Evolutionary conservation across 2,888 invertebrate species (phyloP).

Genomic region (Drosophila neutralis): DNA sequence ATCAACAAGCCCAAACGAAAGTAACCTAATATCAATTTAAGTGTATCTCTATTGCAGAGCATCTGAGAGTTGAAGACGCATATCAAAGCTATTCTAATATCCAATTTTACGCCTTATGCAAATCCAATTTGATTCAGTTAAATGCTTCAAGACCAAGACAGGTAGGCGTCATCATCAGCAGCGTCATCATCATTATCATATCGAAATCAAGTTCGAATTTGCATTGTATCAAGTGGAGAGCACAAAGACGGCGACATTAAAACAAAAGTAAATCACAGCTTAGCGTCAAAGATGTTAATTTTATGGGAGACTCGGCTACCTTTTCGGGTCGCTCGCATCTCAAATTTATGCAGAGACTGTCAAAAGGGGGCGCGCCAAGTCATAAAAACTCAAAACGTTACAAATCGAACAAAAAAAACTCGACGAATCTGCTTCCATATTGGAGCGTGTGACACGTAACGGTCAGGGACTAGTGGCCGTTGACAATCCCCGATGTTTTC

Average conservation of each 20-base stretch:
- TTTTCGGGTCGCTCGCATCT: constrained; percentile 50
- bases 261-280: constrained; percentile 84
- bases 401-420: constrained; percentile 46
- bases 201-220: constrained; percentile 63
- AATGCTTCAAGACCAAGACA: constrained; percentile 48
- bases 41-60: neutral
- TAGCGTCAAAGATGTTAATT: constrained; percentile 81
- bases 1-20: neutral
- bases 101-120: constrained; percentile 56
- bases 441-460: constrained; percentile 61
- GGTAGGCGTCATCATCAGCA: constrained; percentile 67
- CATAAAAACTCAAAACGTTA: constrained; percentile 64
- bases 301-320: constrained; percentile 72
- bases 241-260: constrained; percentile 78
- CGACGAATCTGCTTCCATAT: constrained; percentile 39
- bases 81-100: constrained; percentile 9
- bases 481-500: constrained; percentile 42
- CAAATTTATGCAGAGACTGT: constrained; percentile 63
- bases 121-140: constrained; percentile 71
- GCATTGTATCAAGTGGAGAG: constrained; percentile 53
- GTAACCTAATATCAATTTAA: neutral
- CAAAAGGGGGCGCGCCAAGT: constrained; percentile 67
- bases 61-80: neutral
- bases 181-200: constrained; percentile 35
- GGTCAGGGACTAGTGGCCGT: constrained; percentile 55